Evolutionary conservation across 2,888 invertebrate genomes (phyloP).

Genomic region (Pollenia angustigena): DNA sequence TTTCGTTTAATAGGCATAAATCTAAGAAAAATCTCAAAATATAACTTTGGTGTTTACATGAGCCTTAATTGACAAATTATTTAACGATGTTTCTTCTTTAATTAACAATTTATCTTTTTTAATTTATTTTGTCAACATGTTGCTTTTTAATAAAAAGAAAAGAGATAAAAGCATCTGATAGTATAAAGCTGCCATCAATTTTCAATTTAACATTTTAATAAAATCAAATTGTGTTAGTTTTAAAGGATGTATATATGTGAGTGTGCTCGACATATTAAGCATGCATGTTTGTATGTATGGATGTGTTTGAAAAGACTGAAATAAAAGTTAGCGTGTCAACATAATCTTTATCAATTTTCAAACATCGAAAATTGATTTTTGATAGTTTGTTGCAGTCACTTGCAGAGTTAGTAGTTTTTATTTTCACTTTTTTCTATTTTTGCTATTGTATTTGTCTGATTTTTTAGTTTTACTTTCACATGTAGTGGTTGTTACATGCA

Average conservation of each 20-base stretch:
- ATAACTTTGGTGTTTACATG: too few species aligned
- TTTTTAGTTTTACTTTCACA: conserved; percentile 32
- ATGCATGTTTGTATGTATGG: not conserved
- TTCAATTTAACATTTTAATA: conserved; percentile 40
- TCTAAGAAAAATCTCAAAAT: too few species aligned
- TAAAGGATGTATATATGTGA: not conserved
- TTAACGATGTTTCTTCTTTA: not conserved
- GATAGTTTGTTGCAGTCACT: conserved; percentile 46
- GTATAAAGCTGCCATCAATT: conserved; percentile 22
- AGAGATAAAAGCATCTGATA: conserved; percentile 23
- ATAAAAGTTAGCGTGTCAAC: conserved; percentile 57
- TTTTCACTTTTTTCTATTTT: not conserved
- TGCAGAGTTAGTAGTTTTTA: conserved; percentile 13
- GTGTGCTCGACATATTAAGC: conserved; percentile 8
- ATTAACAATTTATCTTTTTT: not conserved
- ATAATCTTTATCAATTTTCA: conserved; percentile 58
- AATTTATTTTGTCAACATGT: conserved; percentile 44
- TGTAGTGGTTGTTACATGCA: not conserved
- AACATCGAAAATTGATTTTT: conserved; percentile 63
- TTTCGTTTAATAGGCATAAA: too few species aligned
- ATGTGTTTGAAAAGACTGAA: conserved; percentile 4
- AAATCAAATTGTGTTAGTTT: conserved; percentile 25
- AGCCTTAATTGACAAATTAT: too few species aligned
- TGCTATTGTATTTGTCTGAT: not conserved
- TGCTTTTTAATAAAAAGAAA: conserved; percentile 23